Evolutionary conservation across 2,888 invertebrate genomes (phyloP).

Genomic region (Heliconius aoede): DNA sequence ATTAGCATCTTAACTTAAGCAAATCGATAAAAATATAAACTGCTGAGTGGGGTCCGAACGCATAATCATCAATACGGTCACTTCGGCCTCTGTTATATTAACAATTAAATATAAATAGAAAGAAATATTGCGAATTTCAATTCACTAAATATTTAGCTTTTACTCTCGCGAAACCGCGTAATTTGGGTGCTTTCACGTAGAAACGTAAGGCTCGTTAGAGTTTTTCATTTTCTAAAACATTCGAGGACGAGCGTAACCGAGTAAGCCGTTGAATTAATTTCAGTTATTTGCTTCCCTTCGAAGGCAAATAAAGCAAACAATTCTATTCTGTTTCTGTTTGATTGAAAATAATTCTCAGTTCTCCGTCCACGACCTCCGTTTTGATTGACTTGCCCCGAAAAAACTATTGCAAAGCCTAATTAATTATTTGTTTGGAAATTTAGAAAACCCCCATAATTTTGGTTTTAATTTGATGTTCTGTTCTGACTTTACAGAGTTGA

Average conservation of each 20-base stretch:
- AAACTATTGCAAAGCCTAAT: not conserved
- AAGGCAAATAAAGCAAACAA: slow-evolving; percentile 37
- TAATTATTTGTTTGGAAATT: not conserved
- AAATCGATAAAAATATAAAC: not conserved
- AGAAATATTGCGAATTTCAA: not conserved
- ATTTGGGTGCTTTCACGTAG: not conserved
- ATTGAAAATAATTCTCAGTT: slow-evolving; percentile 35
- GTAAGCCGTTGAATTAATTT: slow-evolving; percentile 34
- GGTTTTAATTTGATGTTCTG: not conserved
- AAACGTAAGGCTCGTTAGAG: slow-evolving; percentile 8
- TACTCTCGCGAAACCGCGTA: not conserved
- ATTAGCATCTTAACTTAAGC: not conserved
- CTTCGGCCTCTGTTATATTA: not conserved
- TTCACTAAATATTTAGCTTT: not conserved
- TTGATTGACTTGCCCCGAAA: slow-evolving; percentile 23
- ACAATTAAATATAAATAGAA: no score
- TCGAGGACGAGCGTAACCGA: not conserved
- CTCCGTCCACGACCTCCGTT: slow-evolving; percentile 6
- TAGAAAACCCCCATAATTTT: not conserved
- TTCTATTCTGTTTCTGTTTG: slow-evolving; percentile 35
- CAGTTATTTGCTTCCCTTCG: slow-evolving; percentile 29
- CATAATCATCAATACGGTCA: not conserved
- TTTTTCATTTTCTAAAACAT: slow-evolving; percentile 22
- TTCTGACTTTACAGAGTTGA: not conserved
- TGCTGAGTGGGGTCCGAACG: no score